Conservation (phyloP, 2,888 invertebrate genomes). For the Graphium colonna region DNA sequence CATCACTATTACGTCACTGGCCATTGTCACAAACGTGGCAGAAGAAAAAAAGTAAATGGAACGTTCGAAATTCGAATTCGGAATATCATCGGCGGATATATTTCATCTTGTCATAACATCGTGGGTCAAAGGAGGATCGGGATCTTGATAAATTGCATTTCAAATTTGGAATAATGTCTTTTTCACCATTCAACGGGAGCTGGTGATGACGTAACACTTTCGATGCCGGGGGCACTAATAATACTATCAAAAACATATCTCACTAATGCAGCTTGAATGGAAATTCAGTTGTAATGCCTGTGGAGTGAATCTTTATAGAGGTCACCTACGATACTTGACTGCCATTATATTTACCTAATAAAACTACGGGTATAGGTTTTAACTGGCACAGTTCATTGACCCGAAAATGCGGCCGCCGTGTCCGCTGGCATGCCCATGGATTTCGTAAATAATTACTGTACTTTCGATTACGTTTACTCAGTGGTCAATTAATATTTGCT, state of each 20-base stretch:
- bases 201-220: too few relatives aligned
- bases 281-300: too few relatives aligned
- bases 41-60: conserved; percentile 36
- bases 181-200: conserved; percentile 62
- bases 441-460: too few relatives aligned
- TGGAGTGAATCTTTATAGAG: too few relatives aligned
- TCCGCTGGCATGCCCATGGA: too few relatives aligned
- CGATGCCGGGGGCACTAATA: conserved; percentile 38
- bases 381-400: too few relatives aligned
- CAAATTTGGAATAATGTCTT: conserved; percentile 78
- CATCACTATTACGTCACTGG: conserved; percentile 52
- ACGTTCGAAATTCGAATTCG: conserved; percentile 56
- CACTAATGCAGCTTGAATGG: conserved; percentile 8
- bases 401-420: too few relatives aligned
- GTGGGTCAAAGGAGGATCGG: conserved; percentile 72
- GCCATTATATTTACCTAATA: too few relatives aligned
- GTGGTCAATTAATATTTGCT: too few relatives aligned
- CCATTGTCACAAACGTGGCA: conserved; percentile 36
- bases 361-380: too few relatives aligned
- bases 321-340: too few relatives aligned
- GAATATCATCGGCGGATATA: conserved; percentile 75
- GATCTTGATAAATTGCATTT: conserved; percentile 76
- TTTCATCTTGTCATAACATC: conserved; percentile 78
- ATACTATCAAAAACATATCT: conserved; percentile 16
- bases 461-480: too few relatives aligned